Base-by-base conservation (phyloP, 1,140 invertebrate genomes). In the Pogonomyrmex californicus region DNA sequence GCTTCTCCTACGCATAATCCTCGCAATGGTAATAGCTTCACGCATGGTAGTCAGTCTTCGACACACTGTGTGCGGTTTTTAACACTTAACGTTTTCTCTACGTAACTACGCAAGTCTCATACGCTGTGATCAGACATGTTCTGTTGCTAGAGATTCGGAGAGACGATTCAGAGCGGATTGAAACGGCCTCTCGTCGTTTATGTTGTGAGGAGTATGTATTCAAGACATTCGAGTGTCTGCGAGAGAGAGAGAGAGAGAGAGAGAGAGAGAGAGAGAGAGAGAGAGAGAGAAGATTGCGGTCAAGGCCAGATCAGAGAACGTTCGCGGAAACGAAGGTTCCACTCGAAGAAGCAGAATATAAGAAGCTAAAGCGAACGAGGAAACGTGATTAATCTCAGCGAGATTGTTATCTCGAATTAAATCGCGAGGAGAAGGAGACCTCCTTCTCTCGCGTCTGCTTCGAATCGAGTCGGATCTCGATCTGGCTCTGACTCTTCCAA, bases 71-170 rank as follows among this genome's bases (percentile, higher is more conserved):
- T 38, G 41, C 23, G 12, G 56, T 73, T 47, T 12, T 75, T 17
- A 83, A 75, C 68, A 75, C 30, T 73, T 36, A 71, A 70, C 38
- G 65, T 65, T 68, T 23, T 47, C 7, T 82, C 51, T 82, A 82
- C 54, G 38, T 83, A 78, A 78, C 68, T 83, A 47, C 33, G 14
- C 68, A 83, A 60, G 56, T 83, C 68, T 60, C 41, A 82, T 58
- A 82, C 41, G 68, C 17, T 83, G 79, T 75, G 41, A 75, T 83
- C 79, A 83, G 54, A 83, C 54, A 83, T 83, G 66, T 73, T 73
- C 66, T 83, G 30, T 75, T 60, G 54, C 62, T 83, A 60, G 44
- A 60, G 54, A 60, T 71, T 62, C 23, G 12, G 65, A 70, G 63
- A 75, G 68, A 75, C 66, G 14, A 23, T 73, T 75, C 78, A 49